A percentile compares a stretch with the other conserved stretches of the same genome.
Conservation (phyloP, 2,888 invertebrate species). For the Heteromurus nitidus region DNA sequence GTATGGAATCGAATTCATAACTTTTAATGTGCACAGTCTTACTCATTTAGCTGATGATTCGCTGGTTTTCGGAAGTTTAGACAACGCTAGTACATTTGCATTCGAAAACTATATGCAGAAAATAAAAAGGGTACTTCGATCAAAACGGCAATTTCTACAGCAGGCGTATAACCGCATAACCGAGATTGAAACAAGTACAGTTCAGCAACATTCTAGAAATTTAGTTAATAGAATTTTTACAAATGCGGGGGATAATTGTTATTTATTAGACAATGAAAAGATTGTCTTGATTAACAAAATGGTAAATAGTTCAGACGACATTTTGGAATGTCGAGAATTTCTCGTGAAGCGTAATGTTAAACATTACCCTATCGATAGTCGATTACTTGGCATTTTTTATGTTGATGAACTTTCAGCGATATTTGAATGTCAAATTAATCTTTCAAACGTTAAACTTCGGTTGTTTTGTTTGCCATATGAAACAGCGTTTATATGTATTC, state of each 20-base stretch:
- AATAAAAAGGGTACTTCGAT: conserved; percentile 20
- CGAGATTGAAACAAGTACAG: neutral
- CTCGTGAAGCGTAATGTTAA: neutral
- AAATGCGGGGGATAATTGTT: conserved; percentile 31
- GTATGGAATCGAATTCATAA: conserved; percentile 26
- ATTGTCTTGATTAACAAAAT: neutral
- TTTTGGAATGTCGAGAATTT: neutral
- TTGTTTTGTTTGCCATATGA: conserved; percentile 35
- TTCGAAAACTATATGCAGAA: conserved; percentile 49
- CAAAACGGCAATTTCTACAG: neutral
- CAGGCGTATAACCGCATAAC: conserved; percentile 18
- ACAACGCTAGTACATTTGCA: conserved; percentile 23
- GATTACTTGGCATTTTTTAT: neutral
- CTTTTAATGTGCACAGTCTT: conserved; percentile 38
- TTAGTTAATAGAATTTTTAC: neutral
- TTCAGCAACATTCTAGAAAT: neutral
- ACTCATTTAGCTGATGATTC: conserved; percentile 37
- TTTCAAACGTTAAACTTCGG: neutral
- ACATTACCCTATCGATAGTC: conserved; percentile 17
- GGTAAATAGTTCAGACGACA: neutral
- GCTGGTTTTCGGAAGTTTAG: conserved; percentile 5
- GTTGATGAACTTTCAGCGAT: neutral
- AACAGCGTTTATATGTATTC: conserved; percentile 42
- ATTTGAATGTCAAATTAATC: neutral
- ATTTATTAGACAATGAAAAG: neutral